Base-by-base conservation (phyloP, 1,140 invertebrate species). In the Plectrocnemia conspersa region DNA sequence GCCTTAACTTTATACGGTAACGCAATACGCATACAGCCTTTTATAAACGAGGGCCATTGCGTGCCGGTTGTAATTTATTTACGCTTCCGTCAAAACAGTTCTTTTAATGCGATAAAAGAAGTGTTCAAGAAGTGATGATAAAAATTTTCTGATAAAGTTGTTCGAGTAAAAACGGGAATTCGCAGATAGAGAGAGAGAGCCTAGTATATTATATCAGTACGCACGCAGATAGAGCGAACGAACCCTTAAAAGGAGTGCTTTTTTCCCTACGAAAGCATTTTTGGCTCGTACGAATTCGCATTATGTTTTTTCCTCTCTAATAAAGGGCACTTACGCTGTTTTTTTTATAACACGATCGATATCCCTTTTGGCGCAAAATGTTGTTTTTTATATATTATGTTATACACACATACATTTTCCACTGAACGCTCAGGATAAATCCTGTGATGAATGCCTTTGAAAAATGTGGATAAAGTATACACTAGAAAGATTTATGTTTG, bases 141-240 rank as follows among this genome's bases (percentile, higher is more conserved):
- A 50, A 50, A 50, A 33, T n/a, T 50, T 50, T 38, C 27, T 38
- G 47, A 50, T 50, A 50, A 24, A 50, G 47, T 50, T 38, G 47
- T 50, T 50, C 33, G 40, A 50, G 47, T 50, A 29, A 50, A 50
- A 50, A 38, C 47, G 47, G 21, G 33, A 38, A 38, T 50, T 35
- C 15, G n/a, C 19, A 13, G 21, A 24, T 29, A 50, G n/a, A 50
- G 35, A n/a, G n/a, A n/a, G n/a, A n/a, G n/a, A n/a, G n/a, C n/a
- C n/a, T n/a, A n/a, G n/a, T n/a, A n/a, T n/a, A n/a, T n/a, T n/a
- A n/a, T n/a, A n/a, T n/a, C n/a, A n/a, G n/a, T n/a, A n/a, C n/a
- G n/a, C n/a, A n/a, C n/a, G n/a, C n/a, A n/a, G n/a, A n/a, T n/a
- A n/a, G n/a, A n/a, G n/a, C n/a, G n/a, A n/a, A n/a, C n/a, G n/a